Evolutionary conservation across 2,888 invertebrate genomes (phyloP), one percentile per base, ranked within the genome.

Genomic region (Eupithecia insigniata): DNA sequence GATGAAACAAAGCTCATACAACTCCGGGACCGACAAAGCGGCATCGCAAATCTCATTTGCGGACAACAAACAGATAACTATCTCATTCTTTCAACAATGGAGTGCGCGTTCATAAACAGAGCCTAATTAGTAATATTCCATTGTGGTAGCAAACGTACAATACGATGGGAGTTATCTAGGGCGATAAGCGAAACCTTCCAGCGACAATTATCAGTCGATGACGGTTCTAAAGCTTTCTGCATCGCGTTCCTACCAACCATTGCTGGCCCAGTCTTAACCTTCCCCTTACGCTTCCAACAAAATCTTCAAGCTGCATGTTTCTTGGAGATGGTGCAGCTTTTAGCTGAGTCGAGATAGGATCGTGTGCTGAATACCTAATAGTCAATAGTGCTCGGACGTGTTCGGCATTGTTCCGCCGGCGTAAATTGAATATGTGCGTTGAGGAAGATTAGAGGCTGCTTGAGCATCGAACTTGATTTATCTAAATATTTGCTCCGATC

Each of bases 61-160:
- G 89, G 91, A 91, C 92, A 89, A 91, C 89, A 88, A 88, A 86
- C 89, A 90, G 93, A 93, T 93, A 92, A 90, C 91, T 90, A 93
- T 93, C 93, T 92, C 89, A 90, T 90, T 92, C 92, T 93, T 93
- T 91, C 92, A 91, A 94, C 92, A 93, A 93, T 93, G 92, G 92
- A 86, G 88, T 87, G 86, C 87, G 86, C 84, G 87, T 89, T 92
- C 92, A 94, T 94, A 93, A 93, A 92, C 89, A 89, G 91, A 85
- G 89, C 91, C 93, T 94, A 94, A 93, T 94, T 94, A 94, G 93
- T 93, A 93, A 93, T 94, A 93, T 93, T 92, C 92, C 90, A 92
- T 93, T 93, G 92, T 92, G 87, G 89, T 82, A 84, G 86, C 83
- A 88, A 87, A 88, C 87, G 88, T 89, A 93, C 93, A 93, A 93